These are phyloP conservation scores for Oryzaephilus surinamensis DNA, from an alignment of 1,140 invertebrate genomes.

Conservation along the genomic window DNA sequence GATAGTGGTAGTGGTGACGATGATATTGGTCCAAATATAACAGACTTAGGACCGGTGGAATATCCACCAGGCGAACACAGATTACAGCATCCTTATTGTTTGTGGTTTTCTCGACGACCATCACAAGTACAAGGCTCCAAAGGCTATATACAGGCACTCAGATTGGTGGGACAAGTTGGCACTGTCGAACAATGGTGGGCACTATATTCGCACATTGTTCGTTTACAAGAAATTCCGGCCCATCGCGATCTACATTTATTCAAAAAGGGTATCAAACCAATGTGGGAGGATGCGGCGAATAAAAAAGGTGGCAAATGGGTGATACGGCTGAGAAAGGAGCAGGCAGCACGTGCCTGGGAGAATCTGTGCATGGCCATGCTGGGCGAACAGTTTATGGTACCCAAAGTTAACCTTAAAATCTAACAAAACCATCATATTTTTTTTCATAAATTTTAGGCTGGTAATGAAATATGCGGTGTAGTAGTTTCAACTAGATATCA, in stretches of 20 bases:
- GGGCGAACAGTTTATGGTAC: conserved; percentile 96
- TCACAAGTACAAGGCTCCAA: conserved; percentile 28
- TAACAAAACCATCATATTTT: background rate
- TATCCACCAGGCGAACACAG: conserved; percentile 71
- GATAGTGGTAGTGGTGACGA: conserved; percentile 44
- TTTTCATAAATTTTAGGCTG: conserved; percentile 36
- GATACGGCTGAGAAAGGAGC: conserved; percentile 83
- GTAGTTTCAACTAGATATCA: conserved; percentile 70
- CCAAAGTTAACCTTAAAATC: too few species aligned
- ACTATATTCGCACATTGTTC: conserved; percentile 81
- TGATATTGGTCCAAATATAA: conserved; percentile 33
- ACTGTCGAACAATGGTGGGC: conserved; percentile 97
- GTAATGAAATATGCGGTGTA: conserved; percentile 96
- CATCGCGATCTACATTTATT: conserved; percentile 96
- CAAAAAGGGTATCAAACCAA: conserved; percentile 96
- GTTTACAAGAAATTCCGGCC: conserved; percentile 77
- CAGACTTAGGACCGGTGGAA: conserved; percentile 44
- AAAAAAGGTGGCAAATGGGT: conserved; percentile 94
- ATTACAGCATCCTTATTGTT: conserved; percentile 79
- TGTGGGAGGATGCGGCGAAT: conserved; percentile 97
- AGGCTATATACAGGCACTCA: conserved; percentile 50
- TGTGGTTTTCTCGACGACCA: conserved; percentile 76
- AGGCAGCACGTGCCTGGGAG: conserved; percentile 95
- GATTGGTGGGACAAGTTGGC: conserved; percentile 74
- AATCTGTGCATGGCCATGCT: conserved; percentile 96